A percentile compares a stretch with the other conserved stretches of the same genome.
phyloP scores from a whole-genome alignment of 2,113 vertebrate species.

The Ophiodon elongatus region DNA sequence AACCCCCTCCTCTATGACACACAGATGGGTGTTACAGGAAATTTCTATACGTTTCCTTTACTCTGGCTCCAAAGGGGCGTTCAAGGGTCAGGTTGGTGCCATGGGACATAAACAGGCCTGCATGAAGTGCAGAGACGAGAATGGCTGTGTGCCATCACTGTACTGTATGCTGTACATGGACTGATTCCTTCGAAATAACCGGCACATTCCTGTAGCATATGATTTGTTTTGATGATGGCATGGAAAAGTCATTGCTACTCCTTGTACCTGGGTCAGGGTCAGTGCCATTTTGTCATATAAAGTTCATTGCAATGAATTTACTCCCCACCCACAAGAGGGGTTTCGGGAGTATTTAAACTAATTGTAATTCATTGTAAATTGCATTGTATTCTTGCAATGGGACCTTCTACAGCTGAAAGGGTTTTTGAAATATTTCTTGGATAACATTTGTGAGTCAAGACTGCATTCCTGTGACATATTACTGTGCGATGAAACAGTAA shows the following conservation, averaged over 20 bases:
- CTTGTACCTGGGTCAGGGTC: background rate
- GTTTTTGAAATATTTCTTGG: background rate
- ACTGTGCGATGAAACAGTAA: background rate
- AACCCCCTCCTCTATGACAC: conserved; percentile 24
- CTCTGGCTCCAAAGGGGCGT: conserved; percentile 53
- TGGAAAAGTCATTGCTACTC: background rate
- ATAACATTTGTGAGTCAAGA: background rate
- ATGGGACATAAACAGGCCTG: conserved; percentile 24
- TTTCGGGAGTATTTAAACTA: background rate
- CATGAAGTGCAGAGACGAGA: conserved; percentile 11
- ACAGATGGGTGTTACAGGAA: conserved; percentile 67
- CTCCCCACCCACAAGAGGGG: background rate
- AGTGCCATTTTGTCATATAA: background rate
- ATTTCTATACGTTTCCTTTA: conserved; percentile 57
- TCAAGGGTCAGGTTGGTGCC: conserved; percentile 37
- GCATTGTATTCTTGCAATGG: background rate
- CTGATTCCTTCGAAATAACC: conserved; percentile 40
- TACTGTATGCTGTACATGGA: conserved; percentile 21
- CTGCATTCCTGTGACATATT: too few relatives aligned
- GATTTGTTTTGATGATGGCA: conserved; percentile 38
- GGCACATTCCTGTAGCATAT: conserved; percentile 18
- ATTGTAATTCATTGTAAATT: background rate
- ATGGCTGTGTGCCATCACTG: background rate
- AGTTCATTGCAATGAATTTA: background rate
- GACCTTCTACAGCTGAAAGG: too few relatives aligned